Base-by-base conservation (phyloP, 2,797 vertebrate species). In the Alca torda region DNA sequence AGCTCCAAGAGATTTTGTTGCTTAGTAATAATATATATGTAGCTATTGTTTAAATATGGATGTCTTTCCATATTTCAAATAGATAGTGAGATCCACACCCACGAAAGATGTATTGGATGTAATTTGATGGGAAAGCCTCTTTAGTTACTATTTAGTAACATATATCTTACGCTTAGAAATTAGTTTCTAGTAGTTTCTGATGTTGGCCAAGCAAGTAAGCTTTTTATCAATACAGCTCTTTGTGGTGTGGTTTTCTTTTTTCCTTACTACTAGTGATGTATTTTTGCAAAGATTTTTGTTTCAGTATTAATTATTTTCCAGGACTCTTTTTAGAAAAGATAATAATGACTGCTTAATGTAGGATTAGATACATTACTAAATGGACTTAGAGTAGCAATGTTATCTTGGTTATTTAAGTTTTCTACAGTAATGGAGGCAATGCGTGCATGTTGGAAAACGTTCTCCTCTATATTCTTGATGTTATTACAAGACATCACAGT, bases 401-500 rank as follows among this genome's bases (percentile, higher is more conserved):
- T 30, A 20, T 37, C 61, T 74, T 75, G 33, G 51, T 78, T 78
- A 37, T 56, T 90, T 93, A 56, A 73, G 24, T 60, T 91, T 83
- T 63, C 84, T 60, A 10, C 45, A 5, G 30, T 72, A 18, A 28
- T 84, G 83, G 92, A 90, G 80, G 82, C 65, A 73, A 17, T 20
- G 68, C 4, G 1, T 77, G 73, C 63, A 4, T 84, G 70, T 68
- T 43, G 37, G 79, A 31, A 51, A 63, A 46, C 61, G 48, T 88
- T 94, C 74, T 92, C 26, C 54, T 75, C 31, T 60, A 17, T 30
- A 48, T 80, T 87, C 70, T 45, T 92, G 80, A 69, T 93, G 78
- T 90, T 95, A 80, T 93, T 94, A 82, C 69, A 92, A 95, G 90
- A 79, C 87, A 60, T 63, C 60, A 56, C 74, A 81, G 67, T 54